A percentile compares a stretch with the other conserved stretches of the same genome.
phyloP scores from a whole-genome alignment of 2,888 invertebrate species.

The Polydrusus tereticollis region DNA sequence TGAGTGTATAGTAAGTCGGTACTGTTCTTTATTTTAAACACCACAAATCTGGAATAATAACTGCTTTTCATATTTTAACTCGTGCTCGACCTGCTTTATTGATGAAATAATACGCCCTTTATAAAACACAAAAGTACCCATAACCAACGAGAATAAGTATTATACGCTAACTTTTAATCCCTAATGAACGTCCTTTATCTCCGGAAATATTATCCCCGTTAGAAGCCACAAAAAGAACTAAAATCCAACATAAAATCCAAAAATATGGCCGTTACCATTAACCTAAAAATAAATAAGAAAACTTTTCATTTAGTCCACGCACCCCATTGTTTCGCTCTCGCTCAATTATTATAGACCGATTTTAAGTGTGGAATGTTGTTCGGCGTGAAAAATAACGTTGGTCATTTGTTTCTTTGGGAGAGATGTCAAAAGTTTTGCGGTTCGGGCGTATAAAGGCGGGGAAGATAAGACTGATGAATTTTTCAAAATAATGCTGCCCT shows the following conservation, averaged over 20 bases:
- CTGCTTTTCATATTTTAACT: too few species aligned
- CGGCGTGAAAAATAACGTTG: slow-evolving; percentile 24
- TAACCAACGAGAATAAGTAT: too few species aligned
- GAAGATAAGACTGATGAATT: slow-evolving; percentile 29
- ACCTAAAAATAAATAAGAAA: slow-evolving; percentile 5
- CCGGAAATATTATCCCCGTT: not conserved
- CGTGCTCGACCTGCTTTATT: too few species aligned
- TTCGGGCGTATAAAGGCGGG: not conserved
- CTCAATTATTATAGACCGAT: slow-evolving; percentile 25
- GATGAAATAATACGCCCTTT: too few species aligned
- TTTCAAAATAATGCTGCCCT: slow-evolving; percentile 27
- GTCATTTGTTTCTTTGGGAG: slow-evolving; percentile 21
- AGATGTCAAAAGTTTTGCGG: slow-evolving; percentile 29
- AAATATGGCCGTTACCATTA: not conserved
- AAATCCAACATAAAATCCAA: not conserved
- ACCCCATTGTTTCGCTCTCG: slow-evolving; percentile 6
- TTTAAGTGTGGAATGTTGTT: slow-evolving; percentile 33
- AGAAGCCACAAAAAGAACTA: not conserved
- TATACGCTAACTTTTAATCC: not conserved
- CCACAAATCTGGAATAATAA: too few species aligned
- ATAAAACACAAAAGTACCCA: too few species aligned
- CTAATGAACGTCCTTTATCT: not conserved
- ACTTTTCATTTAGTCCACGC: not conserved
- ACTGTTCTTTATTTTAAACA: too few species aligned
- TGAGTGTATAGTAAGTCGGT: too few species aligned